A percentile compares a stretch with the other conserved stretches of the same genome.
These are phyloP conservation scores for Pseudorectes ferrugineus DNA, from an alignment of 2,113 vertebrate species.

Conservation along the genomic window DNA sequence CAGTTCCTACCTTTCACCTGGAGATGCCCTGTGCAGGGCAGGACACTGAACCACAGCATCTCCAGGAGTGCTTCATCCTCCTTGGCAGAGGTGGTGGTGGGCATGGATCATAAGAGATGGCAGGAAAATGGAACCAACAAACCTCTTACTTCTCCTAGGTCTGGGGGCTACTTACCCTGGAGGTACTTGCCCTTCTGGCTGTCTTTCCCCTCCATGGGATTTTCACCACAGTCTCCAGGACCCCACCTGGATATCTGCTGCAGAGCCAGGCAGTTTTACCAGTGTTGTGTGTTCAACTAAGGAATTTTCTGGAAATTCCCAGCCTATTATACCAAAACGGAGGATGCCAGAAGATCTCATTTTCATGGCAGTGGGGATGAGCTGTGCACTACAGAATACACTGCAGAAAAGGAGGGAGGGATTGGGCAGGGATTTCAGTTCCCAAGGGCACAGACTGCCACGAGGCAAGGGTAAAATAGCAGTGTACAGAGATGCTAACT, in stretches of 20 bases:
- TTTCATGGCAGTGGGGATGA: neutral
- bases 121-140: neutral
- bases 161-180: neutral
- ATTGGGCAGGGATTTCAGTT: neutral
- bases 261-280: neutral
- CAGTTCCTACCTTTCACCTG: neutral
- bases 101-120: neutral
- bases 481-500: neutral
- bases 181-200: neutral
- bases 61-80: neutral
- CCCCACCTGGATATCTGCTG: neutral
- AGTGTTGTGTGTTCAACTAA: rapidly evolving
- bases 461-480: neutral
- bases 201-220: neutral
- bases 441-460: neutral
- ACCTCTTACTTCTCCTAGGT: neutral
- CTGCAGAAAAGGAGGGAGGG: neutral
- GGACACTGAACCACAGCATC: neutral
- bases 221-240: neutral
- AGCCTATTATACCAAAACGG: neutral
- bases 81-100: neutral
- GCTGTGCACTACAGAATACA: neutral
- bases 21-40: neutral
- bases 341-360: neutral
- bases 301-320: neutral